A percentile compares a stretch with the other conserved stretches of the same genome.
Evolutionary conservation across 2,113 vertebrate genomes (phyloP).

Genomic region (Sylvicapra grimmia): DNA sequence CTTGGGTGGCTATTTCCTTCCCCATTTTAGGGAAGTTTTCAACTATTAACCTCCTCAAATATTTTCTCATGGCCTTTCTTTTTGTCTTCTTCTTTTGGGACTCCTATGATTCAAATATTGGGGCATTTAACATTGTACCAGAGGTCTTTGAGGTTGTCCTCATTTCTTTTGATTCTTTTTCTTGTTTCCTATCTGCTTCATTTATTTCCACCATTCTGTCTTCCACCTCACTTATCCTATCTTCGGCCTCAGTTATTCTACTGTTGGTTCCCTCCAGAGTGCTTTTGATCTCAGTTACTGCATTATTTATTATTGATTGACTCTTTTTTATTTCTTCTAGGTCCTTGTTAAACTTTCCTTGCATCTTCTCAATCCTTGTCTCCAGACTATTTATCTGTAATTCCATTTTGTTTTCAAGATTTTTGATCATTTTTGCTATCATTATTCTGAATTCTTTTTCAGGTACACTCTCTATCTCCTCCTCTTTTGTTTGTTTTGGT

Average conservation of each 20-base stretch:
- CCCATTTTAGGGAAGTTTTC: background rate
- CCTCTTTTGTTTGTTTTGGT: background rate
- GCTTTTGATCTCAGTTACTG: background rate
- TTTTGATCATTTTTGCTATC: background rate
- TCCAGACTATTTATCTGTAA: background rate
- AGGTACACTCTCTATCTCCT: background rate
- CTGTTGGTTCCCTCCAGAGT: background rate
- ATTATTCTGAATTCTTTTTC: background rate
- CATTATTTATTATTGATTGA: background rate
- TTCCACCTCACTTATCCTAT: background rate
- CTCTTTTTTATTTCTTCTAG: background rate
- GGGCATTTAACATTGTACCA: background rate
- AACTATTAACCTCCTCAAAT: background rate
- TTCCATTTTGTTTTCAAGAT: background rate
- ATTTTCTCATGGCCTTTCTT: no score
- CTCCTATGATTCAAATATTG: background rate
- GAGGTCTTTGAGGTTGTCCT: background rate
- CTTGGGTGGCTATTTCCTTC: background rate
- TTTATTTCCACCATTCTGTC: background rate
- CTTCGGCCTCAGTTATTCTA: background rate
- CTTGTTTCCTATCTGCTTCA: background rate
- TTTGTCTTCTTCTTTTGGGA: background rate
- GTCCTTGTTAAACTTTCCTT: background rate
- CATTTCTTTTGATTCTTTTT: background rate
- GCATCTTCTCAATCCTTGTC: background rate